These are phyloP conservation scores for Noctua fimbriata DNA, from an alignment of 2,888 invertebrate species.

Conservation along the genomic window DNA sequence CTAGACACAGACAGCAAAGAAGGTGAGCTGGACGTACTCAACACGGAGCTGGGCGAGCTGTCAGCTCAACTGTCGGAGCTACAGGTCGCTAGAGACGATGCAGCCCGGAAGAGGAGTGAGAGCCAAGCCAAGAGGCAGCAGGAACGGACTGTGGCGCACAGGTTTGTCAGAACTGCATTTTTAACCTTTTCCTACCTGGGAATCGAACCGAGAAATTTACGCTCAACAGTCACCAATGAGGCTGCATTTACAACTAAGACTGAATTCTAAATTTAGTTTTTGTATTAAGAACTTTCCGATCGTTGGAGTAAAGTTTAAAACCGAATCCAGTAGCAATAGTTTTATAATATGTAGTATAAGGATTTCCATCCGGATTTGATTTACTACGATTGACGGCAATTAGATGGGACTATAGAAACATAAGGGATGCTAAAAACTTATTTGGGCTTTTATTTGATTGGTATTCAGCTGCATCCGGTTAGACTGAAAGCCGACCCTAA, in stretches of 20 bases:
- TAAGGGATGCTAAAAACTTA: background rate
- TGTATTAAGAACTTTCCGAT: background rate
- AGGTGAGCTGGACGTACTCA: constrained; percentile 79
- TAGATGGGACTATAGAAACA: background rate
- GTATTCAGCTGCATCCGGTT: too few relatives aligned
- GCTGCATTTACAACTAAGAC: background rate
- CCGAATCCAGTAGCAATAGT: background rate
- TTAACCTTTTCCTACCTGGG: background rate
- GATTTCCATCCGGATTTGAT: background rate
- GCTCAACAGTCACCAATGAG: background rate
- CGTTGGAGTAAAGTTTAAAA: background rate
- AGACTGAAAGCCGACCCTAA: too few relatives aligned
- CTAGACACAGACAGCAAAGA: constrained; percentile 81
- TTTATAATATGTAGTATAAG: background rate
- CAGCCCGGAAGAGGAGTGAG: constrained; percentile 58
- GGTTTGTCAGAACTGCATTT: constrained; percentile 53
- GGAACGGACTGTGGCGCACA: constrained; percentile 67
- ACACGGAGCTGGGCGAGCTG: constrained; percentile 77
- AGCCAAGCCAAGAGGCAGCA: constrained; percentile 63
- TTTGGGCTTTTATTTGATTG: background rate
- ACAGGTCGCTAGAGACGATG: constrained; percentile 67
- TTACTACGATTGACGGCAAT: background rate
- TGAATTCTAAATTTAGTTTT: background rate
- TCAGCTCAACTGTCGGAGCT: constrained; percentile 74
- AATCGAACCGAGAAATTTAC: background rate